Evolutionary conservation across 2,888 invertebrate species (phyloP), one percentile per base, ranked within the genome.

Genomic region (Epistrophella euchroma): DNA sequence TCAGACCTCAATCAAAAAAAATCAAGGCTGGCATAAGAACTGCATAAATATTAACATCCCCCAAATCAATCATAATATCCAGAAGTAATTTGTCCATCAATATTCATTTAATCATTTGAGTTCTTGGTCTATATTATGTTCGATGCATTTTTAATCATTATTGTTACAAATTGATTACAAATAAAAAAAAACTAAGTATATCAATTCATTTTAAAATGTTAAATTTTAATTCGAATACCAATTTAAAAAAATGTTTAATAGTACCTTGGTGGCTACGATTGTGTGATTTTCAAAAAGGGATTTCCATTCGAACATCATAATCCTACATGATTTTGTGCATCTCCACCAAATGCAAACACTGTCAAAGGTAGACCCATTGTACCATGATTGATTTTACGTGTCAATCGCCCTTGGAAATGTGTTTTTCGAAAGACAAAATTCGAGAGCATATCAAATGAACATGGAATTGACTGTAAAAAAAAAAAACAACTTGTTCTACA

Each of bases 361-460:
- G 37, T 37, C 37, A 37, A 22, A 58, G 37, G 35, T 15, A 58
- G 19, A 58, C 35, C 4, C 13, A 58, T 17, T 58, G 58, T 19
- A 19, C 7, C 37, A 37, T 58, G 58, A 58, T 58, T 58, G 58
- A 58, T 58, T 37, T 37, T 37, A 58, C 58, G 37, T 58, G 58
- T 37, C 17, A 35, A 58, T 37, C 35, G 58, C 37, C 37, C 37
- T 58, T 13, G 15, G 37, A 58, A 58, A 4, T 37, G 37, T 35
- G 37, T 37, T 13, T 0, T 9, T 19, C 17, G 32, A 35, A 13
- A 6, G 35, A 28, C 9, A 9, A 10, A 19, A 22, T 37, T 19
- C 19, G 9, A 37, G 13, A 37, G 35, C 37, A 58, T 37, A 58
- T 37, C 37, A 37, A 37, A 37, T 37, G 37, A 37, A 58, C 55